These are phyloP conservation scores for Hirtodrosophila trivittata DNA, from an alignment of 2,888 invertebrate species.

Conservation along the genomic window DNA sequence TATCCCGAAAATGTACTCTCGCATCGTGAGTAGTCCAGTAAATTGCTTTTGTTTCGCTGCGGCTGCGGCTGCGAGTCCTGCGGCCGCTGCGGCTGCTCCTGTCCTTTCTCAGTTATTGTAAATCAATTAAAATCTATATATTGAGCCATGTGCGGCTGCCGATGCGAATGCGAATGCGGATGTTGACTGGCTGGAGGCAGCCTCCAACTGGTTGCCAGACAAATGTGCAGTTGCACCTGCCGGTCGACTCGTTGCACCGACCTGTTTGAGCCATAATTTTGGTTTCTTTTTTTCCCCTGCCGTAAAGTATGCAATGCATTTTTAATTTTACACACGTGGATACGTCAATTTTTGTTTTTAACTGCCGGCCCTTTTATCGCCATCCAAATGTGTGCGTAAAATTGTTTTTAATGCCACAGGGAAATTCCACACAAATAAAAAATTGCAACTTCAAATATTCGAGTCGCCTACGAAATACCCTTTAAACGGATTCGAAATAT, in stretches of 20 bases:
- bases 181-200: neutral
- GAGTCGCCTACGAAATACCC: too few relatives aligned
- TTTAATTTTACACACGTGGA: constrained; percentile 46
- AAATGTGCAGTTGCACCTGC: constrained; percentile 7
- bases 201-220: too few relatives aligned
- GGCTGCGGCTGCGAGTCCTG: neutral
- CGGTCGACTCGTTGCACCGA: constrained; percentile 7
- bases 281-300: constrained; percentile 31
- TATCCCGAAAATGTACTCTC: too few relatives aligned
- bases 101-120: constrained; percentile 52
- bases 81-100: constrained; percentile 14
- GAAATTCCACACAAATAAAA: constrained; percentile 18
- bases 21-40: too few relatives aligned
- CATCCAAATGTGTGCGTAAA: constrained; percentile 49
- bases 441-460: neutral
- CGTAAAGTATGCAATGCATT: constrained; percentile 60
- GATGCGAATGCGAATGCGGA: constrained; percentile 10
- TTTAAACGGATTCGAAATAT: too few relatives aligned
- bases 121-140: constrained; percentile 74
- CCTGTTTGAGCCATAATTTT: constrained; percentile 48
- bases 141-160: constrained; percentile 31
- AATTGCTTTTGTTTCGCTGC: constrained; percentile 35
- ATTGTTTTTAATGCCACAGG: constrained; percentile 50
- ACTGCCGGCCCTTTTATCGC: constrained; percentile 29
- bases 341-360: constrained; percentile 24